A percentile compares a stretch with the other conserved stretches of the same genome.
phyloP scores from a whole-genome alignment of 2,888 invertebrate species.

The Dynastes hyllus region DNA sequence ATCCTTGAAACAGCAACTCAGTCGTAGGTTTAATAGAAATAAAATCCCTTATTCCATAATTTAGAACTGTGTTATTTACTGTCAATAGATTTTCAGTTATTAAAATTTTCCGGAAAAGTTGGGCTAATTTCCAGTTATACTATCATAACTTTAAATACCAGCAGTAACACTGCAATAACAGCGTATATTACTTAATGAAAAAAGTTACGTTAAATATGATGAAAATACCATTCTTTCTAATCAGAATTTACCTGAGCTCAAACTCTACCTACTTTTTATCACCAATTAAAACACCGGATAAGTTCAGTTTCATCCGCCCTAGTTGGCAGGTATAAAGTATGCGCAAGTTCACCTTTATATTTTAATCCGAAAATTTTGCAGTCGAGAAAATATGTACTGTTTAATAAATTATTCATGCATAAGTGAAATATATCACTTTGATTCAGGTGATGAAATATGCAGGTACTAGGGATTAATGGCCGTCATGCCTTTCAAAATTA shows the following conservation, averaged over 20 bases:
- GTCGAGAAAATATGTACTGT: too few relatives aligned
- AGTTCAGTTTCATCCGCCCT: background rate
- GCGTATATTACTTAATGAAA: slow-evolving; percentile 18
- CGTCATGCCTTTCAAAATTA: too few relatives aligned
- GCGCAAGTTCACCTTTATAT: background rate
- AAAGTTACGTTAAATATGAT: slow-evolving; percentile 25
- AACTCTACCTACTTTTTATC: slow-evolving; percentile 26
- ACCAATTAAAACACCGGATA: slow-evolving; percentile 10
- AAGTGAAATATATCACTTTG: background rate
- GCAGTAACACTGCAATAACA: background rate
- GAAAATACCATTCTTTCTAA: slow-evolving; percentile 19
- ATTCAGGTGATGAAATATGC: too few relatives aligned
- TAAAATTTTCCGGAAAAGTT: background rate
- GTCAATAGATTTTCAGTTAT: background rate
- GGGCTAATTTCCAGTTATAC: too few relatives aligned
- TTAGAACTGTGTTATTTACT: background rate
- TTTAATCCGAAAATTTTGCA: slow-evolving; percentile 8
- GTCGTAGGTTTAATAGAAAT: background rate
- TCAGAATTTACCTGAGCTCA: slow-evolving; percentile 25
- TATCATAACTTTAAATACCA: slow-evolving; percentile 5
- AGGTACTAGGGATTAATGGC: too few relatives aligned
- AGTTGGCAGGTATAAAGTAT: background rate
- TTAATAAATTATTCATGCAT: too few relatives aligned
- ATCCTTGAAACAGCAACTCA: too few relatives aligned
- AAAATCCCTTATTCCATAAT: background rate